Conservation (phyloP, 1,140 invertebrate genomes). For the Linepithema humile region DNA sequence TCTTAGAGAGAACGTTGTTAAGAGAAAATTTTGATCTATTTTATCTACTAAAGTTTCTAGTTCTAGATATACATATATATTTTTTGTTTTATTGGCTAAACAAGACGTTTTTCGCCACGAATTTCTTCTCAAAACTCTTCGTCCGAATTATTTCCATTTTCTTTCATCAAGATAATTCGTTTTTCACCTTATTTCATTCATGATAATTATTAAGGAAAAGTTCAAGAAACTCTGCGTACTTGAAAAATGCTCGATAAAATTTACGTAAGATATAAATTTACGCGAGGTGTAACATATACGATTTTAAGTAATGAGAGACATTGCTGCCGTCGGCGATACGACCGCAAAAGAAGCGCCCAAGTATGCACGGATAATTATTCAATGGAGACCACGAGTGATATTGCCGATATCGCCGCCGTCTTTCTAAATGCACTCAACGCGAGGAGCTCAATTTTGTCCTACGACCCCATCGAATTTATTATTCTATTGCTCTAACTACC, state of each 20-base stretch:
- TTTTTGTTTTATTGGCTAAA: too few relatives aligned
- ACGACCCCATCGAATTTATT: constrained; percentile 69
- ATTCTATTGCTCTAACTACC: constrained; percentile 62
- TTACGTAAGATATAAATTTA: constrained; percentile 23
- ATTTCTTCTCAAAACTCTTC: too few relatives aligned
- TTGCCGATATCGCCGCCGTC: constrained; percentile 59
- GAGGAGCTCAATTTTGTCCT: constrained; percentile 62
- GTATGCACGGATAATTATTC: constrained; percentile 75
- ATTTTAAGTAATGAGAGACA: neutral
- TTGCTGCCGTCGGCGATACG: constrained; percentile 1
- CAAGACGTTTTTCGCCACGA: too few relatives aligned
- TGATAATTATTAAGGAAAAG: too few relatives aligned
- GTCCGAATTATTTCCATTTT: too few relatives aligned
- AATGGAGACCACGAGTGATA: constrained; percentile 70
- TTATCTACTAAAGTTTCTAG: too few relatives aligned
- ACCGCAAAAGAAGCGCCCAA: constrained; percentile 56
- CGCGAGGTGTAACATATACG: neutral
- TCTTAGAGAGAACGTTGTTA: neutral
- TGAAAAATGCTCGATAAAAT: neutral
- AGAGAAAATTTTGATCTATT: neutral
- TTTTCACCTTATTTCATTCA: too few relatives aligned
- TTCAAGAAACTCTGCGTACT: too few relatives aligned
- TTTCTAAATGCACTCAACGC: constrained; percentile 62
- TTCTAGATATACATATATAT: too few relatives aligned
- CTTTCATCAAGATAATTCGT: too few relatives aligned